phyloP scores from a whole-genome alignment of 2,888 invertebrate species.

The Atethmia centrago region DNA sequence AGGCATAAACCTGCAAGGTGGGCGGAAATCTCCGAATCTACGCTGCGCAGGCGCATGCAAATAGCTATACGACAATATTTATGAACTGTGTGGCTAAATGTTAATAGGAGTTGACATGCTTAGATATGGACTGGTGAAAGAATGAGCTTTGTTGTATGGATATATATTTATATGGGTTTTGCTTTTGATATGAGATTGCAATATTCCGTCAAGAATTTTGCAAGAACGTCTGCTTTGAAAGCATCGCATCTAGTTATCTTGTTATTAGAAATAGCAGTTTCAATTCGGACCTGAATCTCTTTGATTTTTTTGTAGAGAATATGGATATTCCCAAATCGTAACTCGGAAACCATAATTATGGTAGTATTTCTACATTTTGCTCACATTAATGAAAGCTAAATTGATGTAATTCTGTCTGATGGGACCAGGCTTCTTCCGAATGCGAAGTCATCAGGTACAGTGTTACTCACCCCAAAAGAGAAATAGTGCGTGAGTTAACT shows the following conservation, averaged over 20 bases:
- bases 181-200: neutral
- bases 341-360: too few species aligned
- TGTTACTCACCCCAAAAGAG: neutral
- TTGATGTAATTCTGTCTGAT: too few species aligned
- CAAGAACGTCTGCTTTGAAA: neutral
- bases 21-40: conserved; percentile 69
- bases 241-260: neutral
- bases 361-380: too few species aligned
- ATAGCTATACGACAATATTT: conserved; percentile 61
- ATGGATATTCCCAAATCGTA: too few species aligned
- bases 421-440: too few species aligned
- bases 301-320: too few species aligned
- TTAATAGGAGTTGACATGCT: conserved; percentile 65
- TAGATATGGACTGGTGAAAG: conserved; percentile 54
- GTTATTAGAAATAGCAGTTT: neutral
- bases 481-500: neutral
- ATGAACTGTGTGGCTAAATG: conserved; percentile 65
- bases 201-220: neutral
- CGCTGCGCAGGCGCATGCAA: conserved; percentile 63
- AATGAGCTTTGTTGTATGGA: conserved; percentile 26
- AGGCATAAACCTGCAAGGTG: conserved; percentile 59
- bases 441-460: too few species aligned
- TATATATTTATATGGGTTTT: conserved; percentile 25
- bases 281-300: neutral
- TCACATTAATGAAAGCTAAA: too few species aligned